phyloP scores from a whole-genome alignment of 1,140 invertebrate species.

The Diprion similis region DNA sequence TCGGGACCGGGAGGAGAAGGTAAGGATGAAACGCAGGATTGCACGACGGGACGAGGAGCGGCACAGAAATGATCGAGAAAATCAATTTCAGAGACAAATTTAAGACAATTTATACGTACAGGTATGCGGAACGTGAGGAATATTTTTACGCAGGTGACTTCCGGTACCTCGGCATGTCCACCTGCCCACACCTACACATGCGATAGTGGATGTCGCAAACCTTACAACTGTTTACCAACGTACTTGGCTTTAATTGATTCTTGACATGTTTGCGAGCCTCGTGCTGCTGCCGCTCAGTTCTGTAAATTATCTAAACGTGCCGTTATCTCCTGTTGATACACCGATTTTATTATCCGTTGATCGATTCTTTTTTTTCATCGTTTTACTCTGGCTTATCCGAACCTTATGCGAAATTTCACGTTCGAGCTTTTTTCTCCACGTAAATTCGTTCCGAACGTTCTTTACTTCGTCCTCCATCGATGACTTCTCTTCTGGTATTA shows the following conservation, averaged over 20 bases:
- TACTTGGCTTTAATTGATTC: constrained; percentile 12
- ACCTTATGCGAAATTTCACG: neutral
- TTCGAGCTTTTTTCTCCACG: neutral
- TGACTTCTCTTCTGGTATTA: neutral
- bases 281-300: neutral
- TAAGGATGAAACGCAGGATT: too few relatives aligned
- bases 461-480: neutral
- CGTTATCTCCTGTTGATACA: constrained; percentile 6
- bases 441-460: neutral
- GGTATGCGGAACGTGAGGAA: too few relatives aligned
- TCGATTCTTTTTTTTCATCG: neutral
- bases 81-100: too few relatives aligned
- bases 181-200: too few relatives aligned
- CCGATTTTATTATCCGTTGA: neutral
- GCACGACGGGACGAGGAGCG: too few relatives aligned
- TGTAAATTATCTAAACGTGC: neutral
- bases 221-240: constrained; percentile 13
- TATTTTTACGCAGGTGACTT: too few relatives aligned
- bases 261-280: constrained; percentile 9
- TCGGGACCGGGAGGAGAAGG: neutral
- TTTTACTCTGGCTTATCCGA: neutral
- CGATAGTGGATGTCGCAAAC: neutral
- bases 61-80: too few relatives aligned
- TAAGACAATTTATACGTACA: too few relatives aligned
- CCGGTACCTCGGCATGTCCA: too few relatives aligned